Evolutionary conservation across 37 sponge, comb jelly and placozoan genomes (phyloP).

Genomic region (Corticium candelabrum): DNA sequence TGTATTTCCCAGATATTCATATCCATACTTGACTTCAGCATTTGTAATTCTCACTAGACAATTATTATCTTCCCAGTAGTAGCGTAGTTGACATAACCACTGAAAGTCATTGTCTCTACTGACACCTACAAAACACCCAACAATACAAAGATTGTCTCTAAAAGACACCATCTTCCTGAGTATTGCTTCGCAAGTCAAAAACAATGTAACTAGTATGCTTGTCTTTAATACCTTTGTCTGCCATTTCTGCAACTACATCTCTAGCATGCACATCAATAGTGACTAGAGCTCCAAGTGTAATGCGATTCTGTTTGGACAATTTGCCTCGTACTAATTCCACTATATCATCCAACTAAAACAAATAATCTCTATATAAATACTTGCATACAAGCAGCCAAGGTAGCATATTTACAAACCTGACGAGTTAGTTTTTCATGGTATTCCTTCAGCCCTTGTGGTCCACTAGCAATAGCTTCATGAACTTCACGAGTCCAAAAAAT

Average conservation of each 20-base stretch:
- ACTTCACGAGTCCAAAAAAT: constrained; percentile 97
- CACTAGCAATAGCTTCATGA: constrained; percentile 86
- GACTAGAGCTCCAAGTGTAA: constrained; percentile 92
- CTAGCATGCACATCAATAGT: constrained; percentile 95
- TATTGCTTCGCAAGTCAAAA: too few relatives aligned
- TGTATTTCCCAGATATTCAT: constrained; percentile 97
- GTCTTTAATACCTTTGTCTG: constrained; percentile 32
- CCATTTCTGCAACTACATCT: constrained; percentile 72
- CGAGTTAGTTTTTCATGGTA: constrained; percentile 66
- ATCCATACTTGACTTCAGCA: constrained; percentile 82
- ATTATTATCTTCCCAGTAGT: constrained; percentile 92
- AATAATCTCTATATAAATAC: neutral
- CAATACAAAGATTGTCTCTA: neutral
- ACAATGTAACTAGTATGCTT: neutral
- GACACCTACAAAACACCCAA: constrained; percentile 22
- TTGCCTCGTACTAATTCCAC: constrained; percentile 92
- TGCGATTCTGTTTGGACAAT: constrained; percentile 88
- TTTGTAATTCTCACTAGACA: constrained; percentile 74
- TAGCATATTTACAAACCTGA: constrained; percentile 34
- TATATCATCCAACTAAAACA: constrained; percentile 64
- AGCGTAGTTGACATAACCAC: constrained; percentile 96
- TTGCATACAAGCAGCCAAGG: neutral
- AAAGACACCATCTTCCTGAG: too few relatives aligned
- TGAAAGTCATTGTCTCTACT: constrained; percentile 85
- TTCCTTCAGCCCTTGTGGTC: constrained; percentile 74